These are phyloP conservation scores for Crotalus helleri DNA, from an alignment of 2,113 vertebrate species.

Conservation along the genomic window DNA sequence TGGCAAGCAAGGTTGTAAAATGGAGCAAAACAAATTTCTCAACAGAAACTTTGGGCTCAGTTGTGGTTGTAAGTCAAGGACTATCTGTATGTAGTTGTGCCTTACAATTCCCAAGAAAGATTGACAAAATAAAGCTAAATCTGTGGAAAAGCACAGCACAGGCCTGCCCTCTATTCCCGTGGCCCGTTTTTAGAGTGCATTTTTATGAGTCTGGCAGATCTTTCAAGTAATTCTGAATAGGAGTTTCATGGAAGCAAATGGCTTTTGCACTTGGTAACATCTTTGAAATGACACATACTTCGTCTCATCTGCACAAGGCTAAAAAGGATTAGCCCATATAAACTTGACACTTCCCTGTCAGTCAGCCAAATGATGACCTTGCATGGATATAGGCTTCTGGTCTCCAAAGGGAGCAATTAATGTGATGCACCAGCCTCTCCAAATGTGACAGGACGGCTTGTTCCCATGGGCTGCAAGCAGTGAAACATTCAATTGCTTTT, in stretches of 20 bases:
- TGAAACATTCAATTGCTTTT: background rate
- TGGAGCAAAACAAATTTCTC: background rate
- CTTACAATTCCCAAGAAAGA: background rate
- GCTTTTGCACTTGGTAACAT: constrained; percentile 14
- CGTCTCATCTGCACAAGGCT: constrained; percentile 50
- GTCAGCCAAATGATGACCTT: constrained; percentile 49
- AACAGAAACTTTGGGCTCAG: background rate
- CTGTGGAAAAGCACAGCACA: background rate
- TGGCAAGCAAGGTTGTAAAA: background rate
- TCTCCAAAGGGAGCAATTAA: constrained; percentile 45
- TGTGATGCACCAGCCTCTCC: constrained; percentile 27
- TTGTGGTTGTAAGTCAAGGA: background rate
- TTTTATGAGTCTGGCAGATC: constrained; percentile 7
- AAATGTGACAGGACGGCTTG: constrained; percentile 36
- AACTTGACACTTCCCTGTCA: constrained; percentile 64
- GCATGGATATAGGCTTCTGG: background rate
- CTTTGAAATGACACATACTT: constrained; percentile 62
- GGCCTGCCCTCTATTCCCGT: background rate
- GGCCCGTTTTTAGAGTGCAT: background rate
- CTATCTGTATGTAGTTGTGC: background rate
- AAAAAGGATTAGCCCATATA: constrained; percentile 59
- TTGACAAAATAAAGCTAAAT: background rate
- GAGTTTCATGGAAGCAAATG: background rate
- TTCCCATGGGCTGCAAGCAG: constrained; percentile 22
- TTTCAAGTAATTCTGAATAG: background rate